Evolutionary conservation across 2,888 invertebrate genomes (phyloP), one percentile per base, ranked within the genome.

Genomic region (Lathronympha strigana): DNA sequence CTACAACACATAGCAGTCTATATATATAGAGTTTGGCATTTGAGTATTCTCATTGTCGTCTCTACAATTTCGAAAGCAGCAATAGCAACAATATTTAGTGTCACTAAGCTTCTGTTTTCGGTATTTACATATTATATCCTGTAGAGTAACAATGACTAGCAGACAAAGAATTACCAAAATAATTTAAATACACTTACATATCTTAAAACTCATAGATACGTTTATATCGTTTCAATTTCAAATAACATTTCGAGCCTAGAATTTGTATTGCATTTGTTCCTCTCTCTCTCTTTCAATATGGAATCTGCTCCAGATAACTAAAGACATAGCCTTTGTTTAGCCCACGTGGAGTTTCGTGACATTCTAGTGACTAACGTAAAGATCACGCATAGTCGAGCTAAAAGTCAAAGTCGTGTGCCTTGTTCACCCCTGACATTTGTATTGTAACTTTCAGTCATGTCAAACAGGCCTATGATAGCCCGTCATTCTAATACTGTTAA

Each of bases 341-440:
- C 23, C 58, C 45, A 23, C 58, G 49, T 60, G 36, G 23, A 13
- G 19, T 45, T 23, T 36, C 21, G 36, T 36, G 43, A 43, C 57
- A 43, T 57, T 63, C 50, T 15, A 17, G 21, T 31, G 49, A 49
- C 63, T 31, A 55, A 64, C 23, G 23, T n/a, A 43, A 53, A 23
- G 23, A 54, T 51, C 49, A 60, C 62, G 61, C 40, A 68, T 28
- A 62, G 58, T 36, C 49, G 17, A 61, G 51, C 43, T 73, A 77
- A 83, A 84, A 79, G 83, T 80, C 82, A 81, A 77, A 82, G 75
- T 83, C 83, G 83, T 84, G 83, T 70, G 55, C 60, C 72, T 63
- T 72, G 70, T 66, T 79, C 76, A 80, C 79, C 77, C 71, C 71
- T 83, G 83, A 74, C 81, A 81, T 83, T 82, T 75, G 4, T 38